phyloP scores from a whole-genome alignment of 2,113 vertebrate species.

The Rhabdornis inornatus region DNA sequence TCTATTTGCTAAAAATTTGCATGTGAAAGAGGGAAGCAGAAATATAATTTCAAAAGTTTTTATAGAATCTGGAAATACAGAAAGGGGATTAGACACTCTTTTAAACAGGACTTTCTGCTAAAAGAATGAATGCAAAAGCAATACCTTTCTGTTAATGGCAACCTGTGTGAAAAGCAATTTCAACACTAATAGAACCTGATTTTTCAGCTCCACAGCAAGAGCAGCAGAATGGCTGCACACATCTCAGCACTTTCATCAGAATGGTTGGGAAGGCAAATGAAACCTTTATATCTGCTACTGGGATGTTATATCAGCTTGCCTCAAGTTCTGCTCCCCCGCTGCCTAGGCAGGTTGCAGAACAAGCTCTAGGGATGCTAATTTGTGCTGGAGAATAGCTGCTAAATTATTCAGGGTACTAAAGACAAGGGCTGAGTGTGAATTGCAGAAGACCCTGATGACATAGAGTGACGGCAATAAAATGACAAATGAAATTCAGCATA shows the following conservation, averaged over 20 bases:
- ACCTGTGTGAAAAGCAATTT: constrained; percentile 45
- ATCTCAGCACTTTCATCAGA: constrained; percentile 17
- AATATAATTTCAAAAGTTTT: background rate
- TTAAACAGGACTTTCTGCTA: background rate
- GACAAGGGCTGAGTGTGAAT: constrained; percentile 16
- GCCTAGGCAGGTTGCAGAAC: constrained; percentile 3
- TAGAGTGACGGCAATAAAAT: background rate
- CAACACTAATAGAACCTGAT: constrained; percentile 38
- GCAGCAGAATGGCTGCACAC: background rate
- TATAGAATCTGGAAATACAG: background rate
- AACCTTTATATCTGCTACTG: constrained; percentile 22
- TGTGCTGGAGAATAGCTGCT: constrained; percentile 9
- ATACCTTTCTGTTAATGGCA: constrained; percentile 32
- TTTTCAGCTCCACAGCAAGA: background rate
- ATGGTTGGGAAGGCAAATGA: constrained; percentile 21
- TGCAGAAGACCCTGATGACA: constrained; percentile 16
- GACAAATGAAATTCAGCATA: background rate
- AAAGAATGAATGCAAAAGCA: background rate
- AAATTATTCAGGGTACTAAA: constrained; percentile 48
- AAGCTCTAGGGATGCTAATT: constrained; percentile 3
- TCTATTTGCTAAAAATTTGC: background rate
- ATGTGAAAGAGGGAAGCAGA: background rate
- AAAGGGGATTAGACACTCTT: background rate
- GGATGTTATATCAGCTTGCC: background rate
- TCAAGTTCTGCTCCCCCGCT: background rate